Evolutionary conservation across 2,888 invertebrate genomes (phyloP).

Genomic region (Campoplex nolae): DNA sequence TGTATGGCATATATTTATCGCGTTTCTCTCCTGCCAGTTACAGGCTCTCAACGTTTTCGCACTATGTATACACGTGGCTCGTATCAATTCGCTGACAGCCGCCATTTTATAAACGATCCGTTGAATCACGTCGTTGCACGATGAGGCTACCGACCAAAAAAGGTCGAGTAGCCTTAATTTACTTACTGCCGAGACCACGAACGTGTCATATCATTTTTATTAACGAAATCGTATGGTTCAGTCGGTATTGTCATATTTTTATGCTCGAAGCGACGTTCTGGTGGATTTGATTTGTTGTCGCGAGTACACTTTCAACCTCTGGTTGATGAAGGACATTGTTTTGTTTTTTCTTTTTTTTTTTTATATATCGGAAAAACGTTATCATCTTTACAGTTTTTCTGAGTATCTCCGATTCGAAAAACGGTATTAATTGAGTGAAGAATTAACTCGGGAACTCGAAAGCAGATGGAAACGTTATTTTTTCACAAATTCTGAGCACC

Average conservation of each 20-base stretch:
- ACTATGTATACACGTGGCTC: slow-evolving; percentile 19
- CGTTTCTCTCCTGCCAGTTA: slow-evolving; percentile 34
- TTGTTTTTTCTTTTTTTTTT: neutral
- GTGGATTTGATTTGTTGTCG: neutral
- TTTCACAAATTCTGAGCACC: neutral
- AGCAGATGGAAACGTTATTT: neutral
- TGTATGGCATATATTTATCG: slow-evolving; percentile 41
- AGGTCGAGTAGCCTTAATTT: slow-evolving; percentile 50
- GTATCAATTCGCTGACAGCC: slow-evolving; percentile 60
- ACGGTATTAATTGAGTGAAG: neutral
- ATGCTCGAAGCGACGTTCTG: neutral
- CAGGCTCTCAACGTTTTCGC: slow-evolving; percentile 20
- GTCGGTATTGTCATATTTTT: neutral
- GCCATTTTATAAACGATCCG: slow-evolving; percentile 48
- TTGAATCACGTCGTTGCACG: slow-evolving; percentile 31
- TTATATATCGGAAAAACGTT: neutral
- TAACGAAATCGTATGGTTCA: slow-evolving; percentile 18
- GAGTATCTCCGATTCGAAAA: neutral
- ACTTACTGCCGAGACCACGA: slow-evolving; percentile 41
- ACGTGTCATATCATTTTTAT: slow-evolving; percentile 61
- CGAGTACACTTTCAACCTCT: neutral
- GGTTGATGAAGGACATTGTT: neutral
- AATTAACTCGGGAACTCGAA: neutral
- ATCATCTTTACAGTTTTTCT: neutral
- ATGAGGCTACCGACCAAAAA: slow-evolving; percentile 23